Base-by-base conservation (phyloP, 2,797 vertebrate species). In the Sternotherus odoratus region DNA sequence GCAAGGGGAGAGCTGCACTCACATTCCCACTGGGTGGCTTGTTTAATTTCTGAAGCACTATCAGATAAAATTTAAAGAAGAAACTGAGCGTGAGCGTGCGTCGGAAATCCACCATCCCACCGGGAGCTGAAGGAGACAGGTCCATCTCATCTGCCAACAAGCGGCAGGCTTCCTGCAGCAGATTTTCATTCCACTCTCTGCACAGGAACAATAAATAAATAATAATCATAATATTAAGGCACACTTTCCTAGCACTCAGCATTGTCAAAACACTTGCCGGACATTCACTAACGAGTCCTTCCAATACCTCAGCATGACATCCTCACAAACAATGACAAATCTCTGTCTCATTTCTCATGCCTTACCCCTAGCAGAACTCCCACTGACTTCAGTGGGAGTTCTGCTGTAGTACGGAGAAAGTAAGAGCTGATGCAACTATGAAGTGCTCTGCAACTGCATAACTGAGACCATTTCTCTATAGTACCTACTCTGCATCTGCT, bases 11-110 rank as follows among this genome's bases (percentile, higher is more conserved):
- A 75, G 63, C 69, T 95, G 30, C 36, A 97, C 98, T 98, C 95
- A 98, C 98, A 53, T 93, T 85, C 24, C 81, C 91, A 0, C 36
- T 85, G 57, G 98, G 97, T 90, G 97, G 97, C 48, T 89, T 88
- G 77, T 90, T 93, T 87, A 99, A 97, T 92, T 99, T 99, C 96
- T 98, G 98, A 79, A 98, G 98, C 48, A 99, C 98, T 0, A 97
- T 99, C 96, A 99, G 98, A 97, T 99, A 99, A 98, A 99, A 99
- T 97, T 99, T 99, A 97, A 99, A 99, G 98, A 99, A 99, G 95
- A 99, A 98, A 93, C 99, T 99, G 95, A 99, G 98, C 0, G 98
- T 98, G 75, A 99, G 97, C 0, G 98, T 99, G 54, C 97, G 98
- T n/a, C 99, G 98, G 97, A 99, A 99, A 2, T 98, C 98, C 95